Percentiles rank a stretch among this genome's conserved stretches.
Conservation (phyloP, 2,888 invertebrate species). For the Yponomeuta malinellus region DNA sequence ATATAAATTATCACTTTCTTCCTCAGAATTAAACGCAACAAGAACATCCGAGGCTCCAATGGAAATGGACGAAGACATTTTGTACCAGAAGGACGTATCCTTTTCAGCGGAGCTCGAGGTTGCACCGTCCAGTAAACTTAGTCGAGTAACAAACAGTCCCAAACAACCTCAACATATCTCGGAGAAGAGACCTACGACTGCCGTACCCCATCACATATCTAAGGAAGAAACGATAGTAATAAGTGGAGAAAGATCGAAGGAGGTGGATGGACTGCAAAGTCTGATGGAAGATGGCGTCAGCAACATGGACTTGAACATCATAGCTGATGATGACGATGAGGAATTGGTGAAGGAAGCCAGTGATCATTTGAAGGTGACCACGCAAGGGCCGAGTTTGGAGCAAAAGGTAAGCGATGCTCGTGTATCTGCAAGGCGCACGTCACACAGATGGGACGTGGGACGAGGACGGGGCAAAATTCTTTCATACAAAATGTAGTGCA, state of each 20-base stretch:
- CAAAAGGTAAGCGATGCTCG: conserved; percentile 68
- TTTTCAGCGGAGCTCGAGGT: conserved; percentile 84
- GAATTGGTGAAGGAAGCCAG: conserved; percentile 33
- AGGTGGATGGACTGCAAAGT: conserved; percentile 58
- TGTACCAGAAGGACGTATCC: conserved; percentile 86
- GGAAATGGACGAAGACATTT: conserved; percentile 79
- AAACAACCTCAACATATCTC: conserved; percentile 46
- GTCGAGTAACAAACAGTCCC: conserved; percentile 39
- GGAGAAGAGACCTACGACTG: conserved; percentile 38
- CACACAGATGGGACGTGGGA: too few species aligned
- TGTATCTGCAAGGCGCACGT: too few species aligned
- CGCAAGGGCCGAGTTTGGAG: conserved; percentile 79
- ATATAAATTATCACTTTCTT: conserved; percentile 4
- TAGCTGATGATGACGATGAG: conserved; percentile 42
- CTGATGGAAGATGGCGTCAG: conserved; percentile 66
- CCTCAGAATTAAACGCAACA: conserved; percentile 85
- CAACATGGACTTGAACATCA: conserved; percentile 59
- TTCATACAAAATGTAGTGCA: too few species aligned
- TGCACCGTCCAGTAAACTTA: conserved; percentile 67
- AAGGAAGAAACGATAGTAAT: conserved; percentile 38
- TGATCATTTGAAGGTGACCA: conserved; percentile 55
- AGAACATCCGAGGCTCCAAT: conserved; percentile 70
- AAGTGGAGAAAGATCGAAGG: conserved; percentile 59
- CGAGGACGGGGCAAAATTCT: too few species aligned
- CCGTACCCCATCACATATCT: conserved; percentile 14